Conservation (phyloP, 2,888 invertebrate species). For the Oscheius sp. region DNA sequence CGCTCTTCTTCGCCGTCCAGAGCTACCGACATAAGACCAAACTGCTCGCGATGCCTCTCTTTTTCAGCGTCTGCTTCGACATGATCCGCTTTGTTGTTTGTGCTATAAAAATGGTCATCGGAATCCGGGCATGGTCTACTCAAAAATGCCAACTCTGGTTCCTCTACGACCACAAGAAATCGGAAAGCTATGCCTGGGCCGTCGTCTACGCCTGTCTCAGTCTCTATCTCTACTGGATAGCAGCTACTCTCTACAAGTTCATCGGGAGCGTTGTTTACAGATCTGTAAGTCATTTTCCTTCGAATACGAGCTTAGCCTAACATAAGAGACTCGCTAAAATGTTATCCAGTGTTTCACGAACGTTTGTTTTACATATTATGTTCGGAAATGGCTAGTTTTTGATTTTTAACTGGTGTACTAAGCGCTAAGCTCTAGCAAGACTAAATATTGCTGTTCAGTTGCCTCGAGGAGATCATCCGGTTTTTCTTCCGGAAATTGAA, state of each 20-base stretch:
- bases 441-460: too few species aligned
- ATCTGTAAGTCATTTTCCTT: too few species aligned
- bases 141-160: conserved; percentile 3
- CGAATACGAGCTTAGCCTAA: too few species aligned
- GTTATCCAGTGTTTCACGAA: too few species aligned
- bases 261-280: neutral
- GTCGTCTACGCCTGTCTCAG: neutral
- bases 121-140: neutral
- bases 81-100: conserved; percentile 17
- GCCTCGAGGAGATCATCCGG: too few species aligned
- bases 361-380: too few species aligned
- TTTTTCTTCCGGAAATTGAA: too few species aligned
- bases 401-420: too few species aligned
- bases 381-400: too few species aligned
- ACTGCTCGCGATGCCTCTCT: conserved; percentile 5
- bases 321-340: too few species aligned
- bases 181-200: neutral
- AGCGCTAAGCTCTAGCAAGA: too few species aligned
- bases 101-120: neutral
- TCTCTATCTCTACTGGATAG: conserved; percentile 8
- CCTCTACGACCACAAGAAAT: neutral
- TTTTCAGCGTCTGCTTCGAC: neutral
- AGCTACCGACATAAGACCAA: neutral
- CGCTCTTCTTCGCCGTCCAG: neutral
- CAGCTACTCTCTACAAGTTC: neutral